Conservation (phyloP, 2,797 vertebrate genomes). For the Salarias fasciatus region DNA sequence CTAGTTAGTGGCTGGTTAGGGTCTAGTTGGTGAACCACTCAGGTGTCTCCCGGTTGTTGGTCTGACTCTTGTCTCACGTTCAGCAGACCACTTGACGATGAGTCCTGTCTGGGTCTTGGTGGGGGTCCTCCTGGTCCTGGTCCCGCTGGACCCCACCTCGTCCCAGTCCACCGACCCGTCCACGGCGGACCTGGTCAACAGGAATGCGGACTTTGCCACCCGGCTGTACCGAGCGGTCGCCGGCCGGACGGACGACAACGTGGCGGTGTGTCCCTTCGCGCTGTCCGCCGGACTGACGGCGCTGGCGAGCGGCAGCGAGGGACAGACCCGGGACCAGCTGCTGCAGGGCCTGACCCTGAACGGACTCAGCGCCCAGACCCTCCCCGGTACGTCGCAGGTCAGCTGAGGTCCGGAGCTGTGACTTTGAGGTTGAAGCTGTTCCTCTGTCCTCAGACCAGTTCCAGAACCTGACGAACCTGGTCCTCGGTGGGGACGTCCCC, state of each 20-base stretch:
- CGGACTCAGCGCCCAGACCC: slow-evolving; percentile 52
- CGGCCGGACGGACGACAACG: slow-evolving; percentile 83
- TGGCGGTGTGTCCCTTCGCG: slow-evolving; percentile 83
- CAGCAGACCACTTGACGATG: slow-evolving; percentile 41
- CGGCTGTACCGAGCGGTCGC: slow-evolving; percentile 86
- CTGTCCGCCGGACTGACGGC: slow-evolving; percentile 77
- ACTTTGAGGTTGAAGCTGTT: neutral
- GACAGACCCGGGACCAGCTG: slow-evolving; percentile 80
- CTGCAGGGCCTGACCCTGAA: slow-evolving; percentile 72
- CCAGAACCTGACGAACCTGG: slow-evolving; percentile 64
- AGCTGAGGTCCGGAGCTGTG: neutral
- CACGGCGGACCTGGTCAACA: slow-evolving; percentile 71
- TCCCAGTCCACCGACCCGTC: neutral
- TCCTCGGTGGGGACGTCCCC: slow-evolving; percentile 39
- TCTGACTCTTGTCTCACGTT: no score
- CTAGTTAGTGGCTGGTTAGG: no score
- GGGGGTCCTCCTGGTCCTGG: slow-evolving; percentile 31
- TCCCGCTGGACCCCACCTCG: slow-evolving; percentile 25
- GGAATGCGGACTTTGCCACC: slow-evolving; percentile 83
- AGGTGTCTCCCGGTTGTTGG: no score
- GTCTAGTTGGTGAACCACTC: no score
- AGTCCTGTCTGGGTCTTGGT: neutral
- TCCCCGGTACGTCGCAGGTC: slow-evolving; percentile 25
- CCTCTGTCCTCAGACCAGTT: slow-evolving; percentile 74
- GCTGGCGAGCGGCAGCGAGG: slow-evolving; percentile 76